Base-by-base conservation (phyloP, 2,888 invertebrate genomes). In the Apamea sordens region DNA sequence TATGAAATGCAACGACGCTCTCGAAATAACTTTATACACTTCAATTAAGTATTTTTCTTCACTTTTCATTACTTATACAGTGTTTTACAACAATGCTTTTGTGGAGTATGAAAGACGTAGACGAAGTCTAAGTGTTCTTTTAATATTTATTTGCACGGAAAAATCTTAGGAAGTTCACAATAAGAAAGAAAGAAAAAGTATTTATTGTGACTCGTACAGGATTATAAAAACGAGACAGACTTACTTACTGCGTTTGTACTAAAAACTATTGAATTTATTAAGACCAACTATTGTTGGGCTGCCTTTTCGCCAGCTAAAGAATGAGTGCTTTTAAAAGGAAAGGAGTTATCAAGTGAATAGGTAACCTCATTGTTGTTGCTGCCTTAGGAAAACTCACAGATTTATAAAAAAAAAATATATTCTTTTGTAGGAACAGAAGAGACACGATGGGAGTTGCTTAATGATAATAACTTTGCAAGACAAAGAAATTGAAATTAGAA, bases 231-330 rank as follows among this genome's bases (percentile, higher is more conserved):
- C 36, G 28, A 67, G 13, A 21, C 61, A 28, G 24, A n/a, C 56
- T 80, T 41, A n/a, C n/a, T n/a, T n/a, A n/a, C n/a, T n/a, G n/a
- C n/a, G 59, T 79, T 65, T 47, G 59, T 41, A 56, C 21, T 67
- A 28, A 63, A 71, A 73, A 59, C 41, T 24, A 68, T 65, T 81
- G 50, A 73, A 70, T 77, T 76, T 76, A 70, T 75, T 69, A 80
- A 56, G 47, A 73, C 15, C 8, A 67, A 50, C 67, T 53, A 65
- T 79, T 72, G 71, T 72, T 44, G n/a, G 7, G 24, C 1, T 4
- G 21, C 32, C 63, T 59, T 50, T 59, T 18, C 61, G 15, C n/a
- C 1, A 28, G 11, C 32, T 56, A n/a, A 50, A 76, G 21, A 71
- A 32, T 15, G 36, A 70, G 50, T 80, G 10, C 24, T 36, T 7